Base-by-base conservation (phyloP, 37 sponge, comb jelly and placozoan species). In the Geodia barretti region DNA sequence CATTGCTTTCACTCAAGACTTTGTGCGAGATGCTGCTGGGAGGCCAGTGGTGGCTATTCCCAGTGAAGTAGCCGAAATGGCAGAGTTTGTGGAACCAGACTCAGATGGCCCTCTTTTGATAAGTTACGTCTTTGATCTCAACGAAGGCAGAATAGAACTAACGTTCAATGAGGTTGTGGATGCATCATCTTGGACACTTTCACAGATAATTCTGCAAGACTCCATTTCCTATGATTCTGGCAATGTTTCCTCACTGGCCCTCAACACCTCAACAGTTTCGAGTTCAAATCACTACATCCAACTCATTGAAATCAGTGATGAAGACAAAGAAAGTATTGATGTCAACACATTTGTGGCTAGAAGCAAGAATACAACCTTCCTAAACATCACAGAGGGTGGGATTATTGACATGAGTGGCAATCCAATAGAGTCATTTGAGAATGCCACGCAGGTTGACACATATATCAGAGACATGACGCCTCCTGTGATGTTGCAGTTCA, bases 111-210 rank as follows among this genome's bases (percentile, higher is more conserved):
- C 95, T 3, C 11, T 69, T 19, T 75, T 96, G 28, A 68, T 24
- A 2, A 39, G 40, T 24, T 96, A 88, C 72, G 35, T 69, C 8
- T 82, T 96, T 21, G 80, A 96, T 70, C 77, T 92, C 54, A 65
- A 91, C 70, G 38, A 69, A 19, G n/a, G 64, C 4, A 66, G 61
- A 25, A 58, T 96, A 1, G 42, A 34, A 0, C 84, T 96, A 32
- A 88, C 92, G 39, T 96, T 96, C 79, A 82, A 79, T 84, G 97
- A 96, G 84, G 92, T 93, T 41, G 87, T 96, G 14, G 79, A 91
- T 73, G 86, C 74, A 5, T 62, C 79, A 33, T 68, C 79, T 14
- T 73, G 90, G 20, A 66, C 38, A 32, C 37, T 82, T 1, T 62
- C 75, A 20, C 36, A 70, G 26, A 59, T 96, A 21, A 74, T 63